Evolutionary conservation across 2,797 vertebrate genomes (phyloP).

Genomic region (Trachurus trachurus): DNA sequence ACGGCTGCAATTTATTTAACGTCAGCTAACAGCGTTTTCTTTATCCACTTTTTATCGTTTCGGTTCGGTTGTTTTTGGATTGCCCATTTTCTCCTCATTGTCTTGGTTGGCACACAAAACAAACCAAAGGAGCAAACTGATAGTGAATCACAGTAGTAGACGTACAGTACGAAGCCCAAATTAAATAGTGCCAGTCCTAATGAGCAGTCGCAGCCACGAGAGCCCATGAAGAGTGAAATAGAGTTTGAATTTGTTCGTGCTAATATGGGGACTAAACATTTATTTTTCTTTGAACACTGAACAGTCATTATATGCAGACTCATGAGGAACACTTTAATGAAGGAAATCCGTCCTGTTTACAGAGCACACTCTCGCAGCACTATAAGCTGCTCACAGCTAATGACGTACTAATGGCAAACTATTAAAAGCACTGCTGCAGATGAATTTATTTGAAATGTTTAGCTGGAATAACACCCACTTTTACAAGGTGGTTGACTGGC

Average conservation of each 20-base stretch:
- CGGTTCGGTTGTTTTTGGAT: not conserved
- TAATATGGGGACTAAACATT: slow-evolving; percentile 22
- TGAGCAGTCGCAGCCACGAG: not conserved
- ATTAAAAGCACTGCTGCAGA: slow-evolving; percentile 57
- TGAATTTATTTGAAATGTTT: slow-evolving; percentile 66
- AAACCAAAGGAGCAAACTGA: not conserved
- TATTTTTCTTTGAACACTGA: slow-evolving; percentile 15
- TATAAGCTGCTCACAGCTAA: slow-evolving; percentile 30
- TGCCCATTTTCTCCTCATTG: not conserved
- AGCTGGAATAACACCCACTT: slow-evolving; percentile 55
- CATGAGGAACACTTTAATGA: slow-evolving; percentile 24
- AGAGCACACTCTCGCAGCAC: slow-evolving; percentile 21
- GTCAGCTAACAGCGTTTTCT: not conserved
- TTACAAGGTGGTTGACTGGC: slow-evolving; percentile 59
- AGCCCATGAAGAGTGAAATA: not conserved
- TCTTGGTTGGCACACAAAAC: too few relatives aligned
- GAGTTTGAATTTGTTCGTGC: not conserved
- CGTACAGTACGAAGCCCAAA: too few relatives aligned
- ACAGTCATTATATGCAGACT: slow-evolving; percentile 3
- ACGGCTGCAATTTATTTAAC: not conserved
- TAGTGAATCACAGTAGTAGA: not conserved
- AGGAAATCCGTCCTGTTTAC: slow-evolving; percentile 45
- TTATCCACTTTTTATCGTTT: not conserved
- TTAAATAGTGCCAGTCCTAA: not conserved
- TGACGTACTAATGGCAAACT: slow-evolving; percentile 34